Conservation (phyloP, 2,113 vertebrate species). For the Eptesicus fuscus region DNA sequence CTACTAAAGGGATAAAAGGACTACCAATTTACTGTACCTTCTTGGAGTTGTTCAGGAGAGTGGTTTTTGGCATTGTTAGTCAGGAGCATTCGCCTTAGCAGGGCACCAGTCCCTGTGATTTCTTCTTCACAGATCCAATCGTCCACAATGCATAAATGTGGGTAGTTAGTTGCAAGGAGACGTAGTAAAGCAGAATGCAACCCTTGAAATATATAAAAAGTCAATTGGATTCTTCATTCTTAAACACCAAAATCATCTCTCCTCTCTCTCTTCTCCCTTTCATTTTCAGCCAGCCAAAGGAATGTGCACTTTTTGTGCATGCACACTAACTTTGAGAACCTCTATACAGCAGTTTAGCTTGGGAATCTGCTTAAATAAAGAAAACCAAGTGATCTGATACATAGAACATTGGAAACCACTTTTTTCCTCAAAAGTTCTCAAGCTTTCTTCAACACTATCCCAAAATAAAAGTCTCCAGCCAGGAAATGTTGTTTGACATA, state of each 20-base stretch:
- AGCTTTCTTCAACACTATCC: not conserved
- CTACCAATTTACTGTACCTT: conserved; percentile 82
- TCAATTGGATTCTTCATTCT: not conserved
- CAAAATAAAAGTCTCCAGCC: not conserved
- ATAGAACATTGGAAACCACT: not conserved
- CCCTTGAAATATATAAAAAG: conserved; percentile 78
- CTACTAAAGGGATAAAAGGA: not conserved
- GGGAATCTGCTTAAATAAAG: conserved; percentile 12
- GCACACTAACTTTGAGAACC: not conserved
- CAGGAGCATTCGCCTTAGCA: conserved; percentile 94
- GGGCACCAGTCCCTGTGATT: conserved; percentile 93
- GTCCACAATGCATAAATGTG: conserved; percentile 97
- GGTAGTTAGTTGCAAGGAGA: conserved; percentile 96
- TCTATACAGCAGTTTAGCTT: not conserved
- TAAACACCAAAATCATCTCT: not conserved
- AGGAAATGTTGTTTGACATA: not conserved
- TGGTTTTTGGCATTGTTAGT: conserved; percentile 91
- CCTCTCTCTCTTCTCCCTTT: not conserved
- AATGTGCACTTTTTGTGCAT: not conserved
- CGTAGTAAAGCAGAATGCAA: conserved; percentile 95
- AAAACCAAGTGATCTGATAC: not conserved
- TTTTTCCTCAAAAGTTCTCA: not conserved
- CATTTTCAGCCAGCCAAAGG: not conserved
- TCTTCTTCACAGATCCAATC: conserved; percentile 99
- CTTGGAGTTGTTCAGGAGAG: conserved; percentile 92